Evolutionary conservation across 2,797 vertebrate genomes (phyloP).

Genomic region (Clarias pachynema): DNA sequence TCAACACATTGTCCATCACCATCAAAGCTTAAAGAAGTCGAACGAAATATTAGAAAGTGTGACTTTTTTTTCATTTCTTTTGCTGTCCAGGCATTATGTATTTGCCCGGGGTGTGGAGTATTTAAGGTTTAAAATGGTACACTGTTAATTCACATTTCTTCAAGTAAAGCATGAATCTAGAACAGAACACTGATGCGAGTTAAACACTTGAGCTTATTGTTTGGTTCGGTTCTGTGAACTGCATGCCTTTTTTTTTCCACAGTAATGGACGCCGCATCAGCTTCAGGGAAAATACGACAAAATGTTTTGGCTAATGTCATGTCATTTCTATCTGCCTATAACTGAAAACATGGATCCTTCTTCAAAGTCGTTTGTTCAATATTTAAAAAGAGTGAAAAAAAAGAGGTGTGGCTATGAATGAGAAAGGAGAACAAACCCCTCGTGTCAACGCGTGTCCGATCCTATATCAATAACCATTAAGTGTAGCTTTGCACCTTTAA

Average conservation of each 20-base stretch:
- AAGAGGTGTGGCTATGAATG: conserved; percentile 46
- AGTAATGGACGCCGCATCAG: not conserved
- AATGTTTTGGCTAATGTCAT: too few species aligned
- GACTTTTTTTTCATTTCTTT: too few species aligned
- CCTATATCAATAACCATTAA: conserved; percentile 43
- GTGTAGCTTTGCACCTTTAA: conserved; percentile 22
- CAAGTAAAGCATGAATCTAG: not conserved
- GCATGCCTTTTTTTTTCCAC: not conserved
- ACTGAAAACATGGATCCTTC: not conserved
- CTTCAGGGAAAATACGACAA: not conserved
- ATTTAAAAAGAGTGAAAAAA: conserved; percentile 15
- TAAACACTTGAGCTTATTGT: not conserved
- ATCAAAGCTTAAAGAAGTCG: too few species aligned
- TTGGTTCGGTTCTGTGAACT: not conserved
- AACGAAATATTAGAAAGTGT: too few species aligned
- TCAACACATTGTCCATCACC: too few species aligned
- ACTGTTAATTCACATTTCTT: conserved; percentile 3
- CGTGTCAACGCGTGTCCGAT: conserved; percentile 39
- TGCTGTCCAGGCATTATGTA: not conserved
- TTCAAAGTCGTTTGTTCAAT: not conserved
- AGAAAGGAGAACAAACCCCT: conserved; percentile 46
- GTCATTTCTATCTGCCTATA: not conserved
- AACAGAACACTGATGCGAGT: not conserved
- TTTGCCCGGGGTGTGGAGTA: not conserved
- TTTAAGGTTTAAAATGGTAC: not conserved